phyloP scores from a whole-genome alignment of 2,888 invertebrate species.

The Ypsolopha sequella region DNA sequence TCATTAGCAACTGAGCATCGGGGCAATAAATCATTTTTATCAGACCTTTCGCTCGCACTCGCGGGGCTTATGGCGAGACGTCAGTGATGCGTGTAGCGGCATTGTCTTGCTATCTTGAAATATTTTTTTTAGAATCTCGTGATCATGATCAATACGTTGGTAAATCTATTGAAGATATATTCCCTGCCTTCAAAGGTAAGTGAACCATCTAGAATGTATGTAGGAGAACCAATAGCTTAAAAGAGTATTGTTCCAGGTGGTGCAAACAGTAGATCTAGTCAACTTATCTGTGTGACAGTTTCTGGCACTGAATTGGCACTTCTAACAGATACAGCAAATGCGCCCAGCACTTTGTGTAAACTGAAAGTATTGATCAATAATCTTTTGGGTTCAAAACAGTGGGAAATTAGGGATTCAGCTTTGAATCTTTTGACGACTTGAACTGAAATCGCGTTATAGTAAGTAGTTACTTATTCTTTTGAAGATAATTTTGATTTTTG shows the following conservation, averaged over 20 bases:
- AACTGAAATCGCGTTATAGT: constrained; percentile 75
- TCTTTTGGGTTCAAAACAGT: constrained; percentile 73
- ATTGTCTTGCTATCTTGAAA: too few species aligned
- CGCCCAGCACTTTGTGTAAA: constrained; percentile 67
- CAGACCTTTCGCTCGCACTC: too few species aligned
- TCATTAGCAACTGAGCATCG: too few species aligned
- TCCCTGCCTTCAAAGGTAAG: constrained; percentile 22
- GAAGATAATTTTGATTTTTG: background rate
- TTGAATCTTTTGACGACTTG: constrained; percentile 76
- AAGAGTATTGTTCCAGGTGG: constrained; percentile 45
- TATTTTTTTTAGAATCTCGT: too few species aligned
- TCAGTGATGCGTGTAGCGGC: too few species aligned
- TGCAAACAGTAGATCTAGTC: constrained; percentile 74
- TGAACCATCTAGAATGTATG: background rate
- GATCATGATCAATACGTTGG: constrained; percentile 21
- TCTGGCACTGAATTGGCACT: constrained; percentile 77
- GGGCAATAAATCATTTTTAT: too few species aligned
- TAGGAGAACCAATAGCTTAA: background rate
- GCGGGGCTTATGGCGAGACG: too few species aligned
- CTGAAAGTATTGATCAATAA: constrained; percentile 72
- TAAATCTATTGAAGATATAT: constrained; percentile 23
- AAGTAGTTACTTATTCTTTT: constrained; percentile 24
- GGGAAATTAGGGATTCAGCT: constrained; percentile 81
- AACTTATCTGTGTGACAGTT: constrained; percentile 77
- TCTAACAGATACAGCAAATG: constrained; percentile 70